Evolutionary conservation across 2,888 invertebrate species (phyloP).

Genomic region (Amiota communis): DNA sequence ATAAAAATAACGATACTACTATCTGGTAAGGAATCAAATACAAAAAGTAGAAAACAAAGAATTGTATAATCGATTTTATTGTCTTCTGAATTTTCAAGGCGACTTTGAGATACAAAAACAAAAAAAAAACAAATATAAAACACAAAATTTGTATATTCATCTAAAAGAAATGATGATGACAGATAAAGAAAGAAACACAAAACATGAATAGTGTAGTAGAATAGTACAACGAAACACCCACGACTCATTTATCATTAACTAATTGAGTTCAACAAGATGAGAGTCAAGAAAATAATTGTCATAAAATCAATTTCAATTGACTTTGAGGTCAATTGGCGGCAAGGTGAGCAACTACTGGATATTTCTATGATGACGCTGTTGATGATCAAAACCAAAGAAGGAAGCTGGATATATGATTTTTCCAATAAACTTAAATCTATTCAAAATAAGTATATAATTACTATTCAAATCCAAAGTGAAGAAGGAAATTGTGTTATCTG

Average conservation of each 20-base stretch:
- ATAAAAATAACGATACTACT: not conserved
- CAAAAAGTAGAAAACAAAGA: no score
- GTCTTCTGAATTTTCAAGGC: no score
- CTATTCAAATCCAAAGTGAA: not conserved
- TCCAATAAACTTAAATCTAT: not conserved
- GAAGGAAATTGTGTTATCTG: not conserved
- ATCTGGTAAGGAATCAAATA: no score
- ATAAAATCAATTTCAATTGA: slow-evolving; percentile 62
- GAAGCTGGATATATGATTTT: not conserved
- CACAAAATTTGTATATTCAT: no score
- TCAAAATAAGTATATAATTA: not conserved
- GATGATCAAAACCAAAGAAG: slow-evolving; percentile 34
- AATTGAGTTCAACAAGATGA: slow-evolving; percentile 69
- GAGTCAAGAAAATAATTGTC: slow-evolving; percentile 51
- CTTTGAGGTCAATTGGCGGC: slow-evolving; percentile 57
- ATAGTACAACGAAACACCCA: slow-evolving; percentile 53
- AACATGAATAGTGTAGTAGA: not conserved
- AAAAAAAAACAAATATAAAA: no score
- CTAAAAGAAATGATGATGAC: not conserved
- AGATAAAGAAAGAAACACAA: slow-evolving; percentile 4
- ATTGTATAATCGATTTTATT: no score
- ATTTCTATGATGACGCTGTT: slow-evolving; percentile 37
- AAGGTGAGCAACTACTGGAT: slow-evolving; percentile 38
- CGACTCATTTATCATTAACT: slow-evolving; percentile 63
- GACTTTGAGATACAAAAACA: no score